Percentiles rank a stretch among this genome's conserved stretches.
Conservation (phyloP, 2,797 vertebrate species). For the Darevskia nairensis region DNA sequence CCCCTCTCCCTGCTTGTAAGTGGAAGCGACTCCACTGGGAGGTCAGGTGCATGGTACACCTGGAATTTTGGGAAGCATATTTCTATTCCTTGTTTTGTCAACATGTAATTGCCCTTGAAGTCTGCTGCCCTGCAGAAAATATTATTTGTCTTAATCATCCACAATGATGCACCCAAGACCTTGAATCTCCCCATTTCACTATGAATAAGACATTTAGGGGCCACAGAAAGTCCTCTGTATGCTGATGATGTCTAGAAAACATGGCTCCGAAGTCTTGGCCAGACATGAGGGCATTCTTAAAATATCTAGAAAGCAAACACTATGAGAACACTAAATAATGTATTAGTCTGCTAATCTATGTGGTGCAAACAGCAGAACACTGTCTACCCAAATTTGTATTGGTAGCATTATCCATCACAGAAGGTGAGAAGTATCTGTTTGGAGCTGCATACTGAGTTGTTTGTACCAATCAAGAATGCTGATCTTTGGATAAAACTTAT, state of each 20-base stretch:
- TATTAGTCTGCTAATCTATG: background rate
- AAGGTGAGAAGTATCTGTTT: background rate
- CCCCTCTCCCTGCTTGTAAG: too few species aligned
- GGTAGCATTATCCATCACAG: background rate
- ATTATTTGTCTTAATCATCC: background rate
- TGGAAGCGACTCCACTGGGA: too few species aligned
- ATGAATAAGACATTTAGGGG: background rate
- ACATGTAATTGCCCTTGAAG: background rate
- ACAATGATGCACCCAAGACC: background rate
- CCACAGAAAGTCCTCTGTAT: background rate
- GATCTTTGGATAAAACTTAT: background rate
- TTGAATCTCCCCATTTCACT: background rate
- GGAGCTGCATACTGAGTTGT: background rate
- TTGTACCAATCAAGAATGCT: background rate
- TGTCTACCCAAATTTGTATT: background rate
- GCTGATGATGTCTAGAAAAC: background rate
- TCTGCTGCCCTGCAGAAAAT: background rate
- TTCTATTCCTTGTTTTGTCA: background rate
- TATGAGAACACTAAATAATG: background rate
- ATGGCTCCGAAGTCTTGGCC: background rate
- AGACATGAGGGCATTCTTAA: background rate
- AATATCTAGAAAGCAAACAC: background rate
- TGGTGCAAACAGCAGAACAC: background rate
- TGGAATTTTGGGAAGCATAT: background rate
- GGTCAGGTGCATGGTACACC: background rate